Evolutionary conservation across 2,888 invertebrate genomes (phyloP).

Genomic region (Pachydiplax longipennis): DNA sequence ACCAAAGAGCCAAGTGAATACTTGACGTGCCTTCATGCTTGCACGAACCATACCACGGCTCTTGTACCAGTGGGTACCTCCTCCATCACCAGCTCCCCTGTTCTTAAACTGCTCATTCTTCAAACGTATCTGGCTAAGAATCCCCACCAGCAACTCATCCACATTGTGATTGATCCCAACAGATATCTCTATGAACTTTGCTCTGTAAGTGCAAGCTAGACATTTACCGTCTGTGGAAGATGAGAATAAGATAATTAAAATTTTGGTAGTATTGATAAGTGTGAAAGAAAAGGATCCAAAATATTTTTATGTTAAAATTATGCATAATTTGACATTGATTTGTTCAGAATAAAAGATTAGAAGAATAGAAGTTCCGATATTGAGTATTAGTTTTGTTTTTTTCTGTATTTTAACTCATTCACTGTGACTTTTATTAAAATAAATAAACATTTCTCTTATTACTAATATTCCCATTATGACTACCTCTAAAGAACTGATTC

Average conservation of each 20-base stretch:
- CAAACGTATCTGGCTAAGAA: slow-evolving; percentile 88
- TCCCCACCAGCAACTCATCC: slow-evolving; percentile 92
- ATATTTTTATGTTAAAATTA: not conserved
- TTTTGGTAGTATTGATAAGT: not conserved
- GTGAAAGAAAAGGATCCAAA: not conserved
- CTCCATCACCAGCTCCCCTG: slow-evolving; percentile 54
- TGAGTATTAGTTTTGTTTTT: too few relatives aligned
- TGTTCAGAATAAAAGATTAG: not conserved
- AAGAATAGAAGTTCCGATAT: not conserved
- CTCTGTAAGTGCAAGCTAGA: slow-evolving; percentile 87
- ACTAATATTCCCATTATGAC: too few relatives aligned
- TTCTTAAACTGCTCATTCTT: slow-evolving; percentile 65
- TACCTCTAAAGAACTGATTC: too few relatives aligned
- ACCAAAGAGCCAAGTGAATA: slow-evolving; percentile 90
- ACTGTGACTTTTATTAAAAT: too few relatives aligned
- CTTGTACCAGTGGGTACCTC: slow-evolving; percentile 81
- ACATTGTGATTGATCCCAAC: slow-evolving; percentile 97
- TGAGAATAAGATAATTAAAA: slow-evolving; percentile 31
- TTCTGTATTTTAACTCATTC: too few relatives aligned
- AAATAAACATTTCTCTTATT: too few relatives aligned
- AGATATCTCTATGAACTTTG: slow-evolving; percentile 94
- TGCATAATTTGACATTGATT: not conserved
- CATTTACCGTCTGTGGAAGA: slow-evolving; percentile 84
- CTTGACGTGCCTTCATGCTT: slow-evolving; percentile 84
- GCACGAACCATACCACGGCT: slow-evolving; percentile 83